These are phyloP conservation scores for Malurus melanocephalus DNA, from an alignment of 2,113 vertebrate genomes.

Conservation along the genomic window DNA sequence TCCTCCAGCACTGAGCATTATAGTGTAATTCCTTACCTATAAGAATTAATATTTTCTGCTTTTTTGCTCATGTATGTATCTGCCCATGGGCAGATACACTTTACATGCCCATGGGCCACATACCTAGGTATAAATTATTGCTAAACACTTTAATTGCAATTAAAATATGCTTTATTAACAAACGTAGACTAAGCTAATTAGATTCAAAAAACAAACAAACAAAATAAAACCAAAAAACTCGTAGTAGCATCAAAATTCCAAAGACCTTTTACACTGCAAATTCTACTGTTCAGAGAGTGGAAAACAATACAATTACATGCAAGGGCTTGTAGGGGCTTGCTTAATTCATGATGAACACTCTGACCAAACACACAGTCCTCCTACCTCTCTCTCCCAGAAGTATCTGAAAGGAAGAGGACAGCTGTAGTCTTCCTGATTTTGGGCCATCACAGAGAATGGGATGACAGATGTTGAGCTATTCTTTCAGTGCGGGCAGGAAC, in stretches of 20 bases:
- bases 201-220: background rate
- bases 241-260: slow-evolving; percentile 27
- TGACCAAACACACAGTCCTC: slow-evolving; percentile 56
- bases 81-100: background rate
- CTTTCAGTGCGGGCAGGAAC: slow-evolving; percentile 70
- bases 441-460: slow-evolving; percentile 70
- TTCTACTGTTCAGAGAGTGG: slow-evolving; percentile 45
- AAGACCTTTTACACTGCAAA: slow-evolving; percentile 51
- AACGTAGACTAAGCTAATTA: slow-evolving; percentile 49
- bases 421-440: slow-evolving; percentile 75
- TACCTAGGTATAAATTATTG: slow-evolving; percentile 22
- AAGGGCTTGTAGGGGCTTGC: slow-evolving; percentile 49
- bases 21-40: background rate
- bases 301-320: slow-evolving; percentile 58
- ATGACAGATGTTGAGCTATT: slow-evolving; percentile 80
- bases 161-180: slow-evolving; percentile 50
- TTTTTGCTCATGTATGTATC: background rate
- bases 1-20: background rate
- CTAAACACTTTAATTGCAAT: slow-evolving; percentile 27
- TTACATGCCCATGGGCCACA: background rate
- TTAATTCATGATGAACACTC: slow-evolving; percentile 53
- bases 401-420: slow-evolving; percentile 73
- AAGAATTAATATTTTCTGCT: slow-evolving; percentile 1
- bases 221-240: background rate
- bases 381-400: slow-evolving; percentile 65